Percentiles rank a stretch among this genome's conserved stretches.
phyloP scores from a whole-genome alignment of 2,888 invertebrate genomes.

The Himalopsyche japonica region DNA sequence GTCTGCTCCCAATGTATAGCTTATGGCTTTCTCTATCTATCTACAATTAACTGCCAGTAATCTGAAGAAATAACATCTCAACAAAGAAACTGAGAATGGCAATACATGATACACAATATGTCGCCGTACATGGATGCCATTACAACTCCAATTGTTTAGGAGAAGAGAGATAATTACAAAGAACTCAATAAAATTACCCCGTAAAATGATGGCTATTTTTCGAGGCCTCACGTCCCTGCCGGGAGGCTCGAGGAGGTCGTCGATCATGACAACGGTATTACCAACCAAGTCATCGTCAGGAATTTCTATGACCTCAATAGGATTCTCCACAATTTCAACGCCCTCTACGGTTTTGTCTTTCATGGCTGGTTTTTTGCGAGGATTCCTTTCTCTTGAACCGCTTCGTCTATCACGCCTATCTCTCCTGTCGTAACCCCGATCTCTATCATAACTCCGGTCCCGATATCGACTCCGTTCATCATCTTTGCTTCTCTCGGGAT shows the following conservation, averaged over 20 bases:
- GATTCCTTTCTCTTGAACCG: slow-evolving; percentile 45
- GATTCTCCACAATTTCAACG: neutral
- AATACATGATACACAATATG: no score
- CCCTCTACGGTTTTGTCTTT: neutral
- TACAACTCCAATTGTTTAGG: no score
- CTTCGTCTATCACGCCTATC: slow-evolving; percentile 46
- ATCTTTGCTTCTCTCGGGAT: slow-evolving; percentile 45
- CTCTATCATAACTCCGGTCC: slow-evolving; percentile 39
- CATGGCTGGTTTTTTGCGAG: neutral
- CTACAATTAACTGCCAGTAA: no score
- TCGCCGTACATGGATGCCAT: no score
- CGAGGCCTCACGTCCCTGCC: slow-evolving; percentile 79
- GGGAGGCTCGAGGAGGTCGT: slow-evolving; percentile 81
- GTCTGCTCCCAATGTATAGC: no score
- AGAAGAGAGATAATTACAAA: no score
- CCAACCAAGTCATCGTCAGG: slow-evolving; percentile 42
- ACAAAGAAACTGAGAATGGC: no score
- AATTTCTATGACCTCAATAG: neutral
- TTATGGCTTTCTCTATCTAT: no score
- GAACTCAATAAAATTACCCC: slow-evolving; percentile 57
- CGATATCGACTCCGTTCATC: slow-evolving; percentile 43
- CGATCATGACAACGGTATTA: slow-evolving; percentile 62
- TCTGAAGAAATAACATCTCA: no score
- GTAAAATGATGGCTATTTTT: slow-evolving; percentile 82
- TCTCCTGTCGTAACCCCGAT: slow-evolving; percentile 31